Conservation (phyloP, 2,888 invertebrate species). For the Leucoptera coffeella region DNA sequence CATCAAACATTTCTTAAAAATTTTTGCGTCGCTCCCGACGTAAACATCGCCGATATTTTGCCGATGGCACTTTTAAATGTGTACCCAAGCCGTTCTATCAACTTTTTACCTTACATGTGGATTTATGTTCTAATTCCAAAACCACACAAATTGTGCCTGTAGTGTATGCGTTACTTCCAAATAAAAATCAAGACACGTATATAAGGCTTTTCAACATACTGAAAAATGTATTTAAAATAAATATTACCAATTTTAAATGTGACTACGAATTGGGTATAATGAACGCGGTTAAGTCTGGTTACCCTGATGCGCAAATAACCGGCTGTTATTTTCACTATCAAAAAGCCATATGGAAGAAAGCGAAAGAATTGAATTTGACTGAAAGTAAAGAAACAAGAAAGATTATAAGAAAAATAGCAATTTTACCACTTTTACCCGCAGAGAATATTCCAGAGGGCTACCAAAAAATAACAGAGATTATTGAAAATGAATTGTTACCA, state of each 20-base stretch:
- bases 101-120: not conserved
- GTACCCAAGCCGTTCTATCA: not conserved
- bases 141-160: not conserved
- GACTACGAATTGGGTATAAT: not conserved
- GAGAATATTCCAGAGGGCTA: too few species aligned
- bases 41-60: too few species aligned
- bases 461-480: too few species aligned
- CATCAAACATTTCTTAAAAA: too few species aligned
- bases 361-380: too few species aligned
- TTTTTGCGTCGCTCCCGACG: too few species aligned
- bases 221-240: not conserved
- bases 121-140: not conserved
- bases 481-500: too few species aligned
- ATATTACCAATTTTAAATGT: not conserved
- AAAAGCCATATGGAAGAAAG: too few species aligned
- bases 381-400: too few species aligned
- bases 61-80: not conserved
- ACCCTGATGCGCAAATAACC: not conserved
- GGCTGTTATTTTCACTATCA: not conserved
- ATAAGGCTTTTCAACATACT: not conserved
- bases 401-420: too few species aligned
- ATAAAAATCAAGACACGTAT: not conserved
- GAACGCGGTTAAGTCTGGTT: not conserved
- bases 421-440: too few species aligned
- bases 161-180: not conserved